Conservation (phyloP, 35 echinoderm and acorn worm genomes). For the Apostichopus japonicus region DNA sequence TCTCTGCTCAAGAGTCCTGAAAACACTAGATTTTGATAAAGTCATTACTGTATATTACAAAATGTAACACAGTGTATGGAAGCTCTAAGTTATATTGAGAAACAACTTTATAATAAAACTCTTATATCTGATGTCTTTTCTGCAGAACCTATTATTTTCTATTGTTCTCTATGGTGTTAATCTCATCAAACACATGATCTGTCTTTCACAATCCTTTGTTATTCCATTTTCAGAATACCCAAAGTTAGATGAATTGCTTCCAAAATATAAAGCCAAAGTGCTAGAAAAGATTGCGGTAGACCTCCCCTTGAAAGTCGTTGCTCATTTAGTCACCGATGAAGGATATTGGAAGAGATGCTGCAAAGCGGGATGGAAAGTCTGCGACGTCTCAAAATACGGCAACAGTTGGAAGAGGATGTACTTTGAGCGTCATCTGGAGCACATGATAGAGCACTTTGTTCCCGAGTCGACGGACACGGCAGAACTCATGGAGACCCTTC, state of each 20-base stretch:
- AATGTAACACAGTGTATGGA: too few species aligned
- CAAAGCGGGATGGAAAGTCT: conserved; percentile 92
- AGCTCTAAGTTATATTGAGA: too few species aligned
- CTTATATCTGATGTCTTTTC: too few species aligned
- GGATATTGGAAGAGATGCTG: conserved; percentile 96
- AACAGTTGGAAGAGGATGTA: conserved; percentile 97
- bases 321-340: conserved; percentile 95
- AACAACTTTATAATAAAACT: too few species aligned
- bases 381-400: conserved; percentile 92
- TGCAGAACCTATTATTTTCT: too few species aligned
- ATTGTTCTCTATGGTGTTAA: too few species aligned
- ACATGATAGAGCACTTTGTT: conserved; percentile 96
- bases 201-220: not conserved
- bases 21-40: too few species aligned
- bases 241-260: conserved; percentile 93
- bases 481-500: conserved; percentile 64
- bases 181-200: too few species aligned
- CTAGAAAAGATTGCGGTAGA: conserved; percentile 93
- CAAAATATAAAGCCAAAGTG: conserved; percentile 97
- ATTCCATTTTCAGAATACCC: conserved; percentile 80
- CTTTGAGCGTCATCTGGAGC: conserved; percentile 94
- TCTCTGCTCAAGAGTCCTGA: too few species aligned
- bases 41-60: too few species aligned
- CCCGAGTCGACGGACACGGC: conserved; percentile 85
- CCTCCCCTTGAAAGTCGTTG: conserved; percentile 84